Conservation (phyloP, 2,113 vertebrate species). For the Ciconia boyciana region DNA sequence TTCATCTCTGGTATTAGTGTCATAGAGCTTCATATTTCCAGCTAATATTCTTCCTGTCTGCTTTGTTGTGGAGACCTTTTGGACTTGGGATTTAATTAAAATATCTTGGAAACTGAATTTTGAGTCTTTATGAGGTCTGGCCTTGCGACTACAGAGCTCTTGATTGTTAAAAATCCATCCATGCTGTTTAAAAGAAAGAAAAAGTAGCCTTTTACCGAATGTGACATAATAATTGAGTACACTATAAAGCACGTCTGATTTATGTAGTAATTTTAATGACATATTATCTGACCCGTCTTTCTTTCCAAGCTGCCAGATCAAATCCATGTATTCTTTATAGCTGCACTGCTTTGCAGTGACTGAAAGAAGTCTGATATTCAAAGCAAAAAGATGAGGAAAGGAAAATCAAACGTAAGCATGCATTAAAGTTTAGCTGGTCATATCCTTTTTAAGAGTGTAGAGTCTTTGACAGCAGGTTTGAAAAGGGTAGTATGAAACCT, state of each 20-base stretch:
- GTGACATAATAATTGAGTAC: background rate
- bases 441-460: background rate
- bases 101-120: slow-evolving; percentile 39
- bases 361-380: background rate
- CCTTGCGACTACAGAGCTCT: slow-evolving; percentile 9
- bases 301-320: background rate
- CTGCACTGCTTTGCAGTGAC: background rate
- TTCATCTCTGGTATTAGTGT: slow-evolving; percentile 29
- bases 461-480: background rate
- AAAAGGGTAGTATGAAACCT: background rate
- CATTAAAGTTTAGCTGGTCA: background rate
- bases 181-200: slow-evolving; percentile 48
- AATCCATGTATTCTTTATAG: background rate
- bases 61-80: slow-evolving; percentile 48
- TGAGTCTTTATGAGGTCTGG: slow-evolving; percentile 21
- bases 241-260: slow-evolving; percentile 19
- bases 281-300: background rate
- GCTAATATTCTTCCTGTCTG: slow-evolving; percentile 49
- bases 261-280: slow-evolving; percentile 15
- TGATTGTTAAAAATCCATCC: slow-evolving; percentile 19
- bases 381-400: background rate
- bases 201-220: background rate
- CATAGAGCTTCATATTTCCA: slow-evolving; percentile 35
- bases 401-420: background rate
- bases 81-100: slow-evolving; percentile 40